Evolutionary conservation across 2,113 vertebrate genomes (phyloP).

Genomic region (Pollimyrus isidori): DNA sequence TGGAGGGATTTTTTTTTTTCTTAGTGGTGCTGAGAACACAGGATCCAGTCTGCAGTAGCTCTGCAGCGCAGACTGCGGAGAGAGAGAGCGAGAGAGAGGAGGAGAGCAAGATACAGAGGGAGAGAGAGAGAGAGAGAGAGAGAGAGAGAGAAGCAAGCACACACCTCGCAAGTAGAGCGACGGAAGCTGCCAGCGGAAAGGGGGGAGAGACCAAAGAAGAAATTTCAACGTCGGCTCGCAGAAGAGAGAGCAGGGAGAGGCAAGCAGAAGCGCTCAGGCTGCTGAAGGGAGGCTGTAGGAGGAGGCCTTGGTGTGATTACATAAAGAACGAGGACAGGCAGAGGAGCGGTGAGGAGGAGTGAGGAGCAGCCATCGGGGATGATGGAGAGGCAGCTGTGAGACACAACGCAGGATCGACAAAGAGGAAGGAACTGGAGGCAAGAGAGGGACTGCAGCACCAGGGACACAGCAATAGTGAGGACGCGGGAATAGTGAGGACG

Average conservation of each 20-base stretch:
- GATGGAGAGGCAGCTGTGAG: not conserved
- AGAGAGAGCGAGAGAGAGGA: not conserved
- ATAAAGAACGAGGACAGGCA: not conserved
- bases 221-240: not conserved
- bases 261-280: not conserved
- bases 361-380: not conserved
- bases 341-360: not conserved
- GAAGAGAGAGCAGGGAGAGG: not conserved
- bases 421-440: not conserved
- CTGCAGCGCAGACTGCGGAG: conserved; percentile 16
- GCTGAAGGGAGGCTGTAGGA: not conserved
- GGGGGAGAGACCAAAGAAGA: not conserved
- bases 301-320: not conserved
- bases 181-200: not conserved
- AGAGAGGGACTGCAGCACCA: not conserved
- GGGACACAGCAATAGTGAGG: not conserved
- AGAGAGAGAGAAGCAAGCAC: not conserved
- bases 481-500: not conserved
- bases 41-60: conserved; percentile 16
- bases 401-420: not conserved
- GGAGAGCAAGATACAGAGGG: not conserved
- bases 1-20: not conserved
- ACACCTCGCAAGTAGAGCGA: not conserved
- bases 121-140: not conserved
- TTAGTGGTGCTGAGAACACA: conserved; percentile 20